Evolutionary conservation across 2,113 vertebrate species (phyloP).

Genomic region (Gasterosteus aculeatus): DNA sequence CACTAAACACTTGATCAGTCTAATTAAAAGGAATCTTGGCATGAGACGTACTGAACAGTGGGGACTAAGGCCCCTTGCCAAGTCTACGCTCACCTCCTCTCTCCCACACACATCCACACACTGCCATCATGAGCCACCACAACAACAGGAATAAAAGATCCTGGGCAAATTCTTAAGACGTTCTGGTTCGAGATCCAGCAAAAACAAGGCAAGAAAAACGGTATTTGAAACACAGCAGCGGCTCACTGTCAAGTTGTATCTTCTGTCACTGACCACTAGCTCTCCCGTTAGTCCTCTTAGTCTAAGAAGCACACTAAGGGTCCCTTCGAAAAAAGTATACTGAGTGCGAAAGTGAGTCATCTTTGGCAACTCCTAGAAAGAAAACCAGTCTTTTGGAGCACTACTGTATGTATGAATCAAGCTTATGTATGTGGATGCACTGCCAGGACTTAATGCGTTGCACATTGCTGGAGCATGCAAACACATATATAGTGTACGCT

Average conservation of each 20-base stretch:
- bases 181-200: slow-evolving; percentile 49
- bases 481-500: slow-evolving; percentile 65
- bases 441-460: slow-evolving; percentile 81
- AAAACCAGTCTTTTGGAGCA: slow-evolving; percentile 74
- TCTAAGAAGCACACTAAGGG: slow-evolving; percentile 46
- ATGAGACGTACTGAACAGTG: slow-evolving; percentile 63
- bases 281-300: slow-evolving; percentile 50
- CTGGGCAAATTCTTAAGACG: slow-evolving; percentile 60
- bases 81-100: slow-evolving; percentile 66
- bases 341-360: slow-evolving; percentile 76
- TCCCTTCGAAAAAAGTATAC: slow-evolving; percentile 38
- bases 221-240: slow-evolving; percentile 49
- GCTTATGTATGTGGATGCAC: slow-evolving; percentile 72
- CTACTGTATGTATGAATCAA: slow-evolving; percentile 80
- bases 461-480: slow-evolving; percentile 82
- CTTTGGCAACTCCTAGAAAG: slow-evolving; percentile 72
- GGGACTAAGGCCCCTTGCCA: slow-evolving; percentile 70
- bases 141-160: slow-evolving; percentile 51
- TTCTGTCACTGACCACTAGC: slow-evolving; percentile 52
- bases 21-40: slow-evolving; percentile 80
- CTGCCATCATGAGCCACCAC: slow-evolving; percentile 58
- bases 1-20: slow-evolving; percentile 80
- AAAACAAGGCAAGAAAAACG: slow-evolving; percentile 57
- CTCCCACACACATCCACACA: slow-evolving; percentile 66
- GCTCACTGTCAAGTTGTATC: slow-evolving; percentile 50